Evolutionary conservation across 2,888 invertebrate species (phyloP), one percentile per base, ranked within the genome.

Genomic region (Incurvaria masculella): DNA sequence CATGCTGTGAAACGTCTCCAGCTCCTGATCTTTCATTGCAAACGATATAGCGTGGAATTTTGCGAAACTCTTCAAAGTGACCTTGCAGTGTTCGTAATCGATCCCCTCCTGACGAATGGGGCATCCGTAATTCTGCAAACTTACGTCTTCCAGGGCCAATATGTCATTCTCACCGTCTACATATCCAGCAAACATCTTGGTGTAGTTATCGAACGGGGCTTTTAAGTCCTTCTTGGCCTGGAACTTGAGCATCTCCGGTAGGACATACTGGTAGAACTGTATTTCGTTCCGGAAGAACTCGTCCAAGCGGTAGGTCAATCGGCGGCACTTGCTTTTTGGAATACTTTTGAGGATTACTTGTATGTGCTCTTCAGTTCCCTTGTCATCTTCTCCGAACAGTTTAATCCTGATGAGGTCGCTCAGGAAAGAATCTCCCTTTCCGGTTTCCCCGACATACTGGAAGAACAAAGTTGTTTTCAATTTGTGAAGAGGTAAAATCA

Each of bases 261-360:
- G 65, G 2, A 80, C 75, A 52, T 65, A 66, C 38, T 69, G 68
- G 62, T 89, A 89, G 61, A 89, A 88, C 46, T 70, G 67, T 0
- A 85, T 84, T 66, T 89, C 89, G 59, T 88, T 89, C 51, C 71
- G 69, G 58, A 89, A 89, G 61, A 88, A 89, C 44, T 85, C 86
- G 2, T 72, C 59, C 38, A 84, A 86, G 48, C 84, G 75, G 56
- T 81, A 89, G 0, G 88, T 83, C 23, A 84, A 82, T 1, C 83
- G 78, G 21, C 87, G 68, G 0, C 81, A 83, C 1, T 81, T 51
- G 57, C 82, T 87, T 46, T 75, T 79, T 0, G 88, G 89, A 54
- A 89, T 76, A n/a, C 76, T 78, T 63, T 89, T 89, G 1, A 86
- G 71, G 14, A 89, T 70, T 0, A 86, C 64, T 58, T 81, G 82